Conservation (phyloP, 2,888 invertebrate species). For the Pediacus dermestoides region DNA sequence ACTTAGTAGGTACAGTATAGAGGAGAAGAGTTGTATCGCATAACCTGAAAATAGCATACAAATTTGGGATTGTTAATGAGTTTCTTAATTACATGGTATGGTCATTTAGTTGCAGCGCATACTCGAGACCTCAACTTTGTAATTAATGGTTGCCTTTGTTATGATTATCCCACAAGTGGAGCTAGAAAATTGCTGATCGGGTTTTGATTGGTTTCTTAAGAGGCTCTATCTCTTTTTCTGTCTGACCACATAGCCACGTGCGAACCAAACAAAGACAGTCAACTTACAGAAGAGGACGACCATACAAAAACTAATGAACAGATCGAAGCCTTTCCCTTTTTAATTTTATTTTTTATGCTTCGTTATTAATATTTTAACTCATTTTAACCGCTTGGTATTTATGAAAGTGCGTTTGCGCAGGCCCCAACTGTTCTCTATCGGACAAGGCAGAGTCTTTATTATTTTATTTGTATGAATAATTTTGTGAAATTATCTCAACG, state of each 20-base stretch:
- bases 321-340: constrained; percentile 40
- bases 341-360: constrained; percentile 40
- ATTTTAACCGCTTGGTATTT: constrained; percentile 27
- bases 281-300: constrained; percentile 21
- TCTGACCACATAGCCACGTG: constrained; percentile 4
- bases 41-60: constrained; percentile 22
- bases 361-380: constrained; percentile 44
- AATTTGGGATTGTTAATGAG: constrained; percentile 41
- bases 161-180: constrained; percentile 47
- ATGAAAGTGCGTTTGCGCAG: constrained; percentile 15
- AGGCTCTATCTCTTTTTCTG: constrained; percentile 17
- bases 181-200: constrained; percentile 47
- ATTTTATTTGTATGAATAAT: constrained; percentile 32
- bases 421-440: constrained; percentile 9
- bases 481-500: constrained; percentile 32
- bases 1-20: too few relatives aligned
- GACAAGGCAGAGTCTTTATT: constrained; percentile 16
- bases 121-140: constrained; percentile 41
- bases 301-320: constrained; percentile 43
- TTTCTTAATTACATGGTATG: constrained; percentile 44
- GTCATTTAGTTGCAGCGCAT: constrained; percentile 40
- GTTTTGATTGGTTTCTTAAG: constrained; percentile 45
- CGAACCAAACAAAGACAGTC: constrained; percentile 15
- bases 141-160: constrained; percentile 48
- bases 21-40: constrained; percentile 8